phyloP scores from a whole-genome alignment of 2,888 invertebrate species.

The Epistrophe eligans region DNA sequence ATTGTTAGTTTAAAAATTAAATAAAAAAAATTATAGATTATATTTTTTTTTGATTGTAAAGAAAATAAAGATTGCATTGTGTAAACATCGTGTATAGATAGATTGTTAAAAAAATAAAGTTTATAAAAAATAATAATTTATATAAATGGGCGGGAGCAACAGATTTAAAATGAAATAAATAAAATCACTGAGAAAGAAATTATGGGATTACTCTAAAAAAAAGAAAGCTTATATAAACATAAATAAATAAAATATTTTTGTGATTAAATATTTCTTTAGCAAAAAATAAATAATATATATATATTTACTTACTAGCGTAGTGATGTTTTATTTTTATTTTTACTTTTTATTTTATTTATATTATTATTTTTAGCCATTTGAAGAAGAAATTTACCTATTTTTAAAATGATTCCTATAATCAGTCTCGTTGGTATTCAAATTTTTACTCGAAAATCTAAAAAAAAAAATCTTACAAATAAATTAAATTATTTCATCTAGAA shows the following conservation, averaged over 20 bases:
- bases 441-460: background rate
- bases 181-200: constrained; percentile 13
- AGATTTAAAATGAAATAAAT: constrained; percentile 40
- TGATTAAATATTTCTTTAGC: constrained; percentile 17
- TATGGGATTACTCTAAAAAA: background rate
- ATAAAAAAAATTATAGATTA: constrained; percentile 23
- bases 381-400: background rate
- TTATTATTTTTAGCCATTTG: constrained; percentile 2
- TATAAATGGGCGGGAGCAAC: constrained; percentile 55
- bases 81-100: constrained; percentile 64
- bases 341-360: constrained; percentile 28
- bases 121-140: constrained; percentile 52
- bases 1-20: constrained; percentile 57
- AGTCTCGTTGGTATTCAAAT: background rate
- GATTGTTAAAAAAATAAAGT: constrained; percentile 59
- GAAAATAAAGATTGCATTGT: constrained; percentile 48
- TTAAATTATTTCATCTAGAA: background rate
- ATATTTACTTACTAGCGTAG: constrained; percentile 19
- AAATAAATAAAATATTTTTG: constrained; percentile 33
- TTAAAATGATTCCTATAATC: constrained; percentile 1
- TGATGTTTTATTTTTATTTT: constrained; percentile 33
- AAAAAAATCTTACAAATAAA: background rate
- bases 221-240: constrained; percentile 3
- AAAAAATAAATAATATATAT: constrained; percentile 43
- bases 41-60: constrained; percentile 48